phyloP scores from a whole-genome alignment of 1,140 invertebrate species.

The Latrodectus geometricus region DNA sequence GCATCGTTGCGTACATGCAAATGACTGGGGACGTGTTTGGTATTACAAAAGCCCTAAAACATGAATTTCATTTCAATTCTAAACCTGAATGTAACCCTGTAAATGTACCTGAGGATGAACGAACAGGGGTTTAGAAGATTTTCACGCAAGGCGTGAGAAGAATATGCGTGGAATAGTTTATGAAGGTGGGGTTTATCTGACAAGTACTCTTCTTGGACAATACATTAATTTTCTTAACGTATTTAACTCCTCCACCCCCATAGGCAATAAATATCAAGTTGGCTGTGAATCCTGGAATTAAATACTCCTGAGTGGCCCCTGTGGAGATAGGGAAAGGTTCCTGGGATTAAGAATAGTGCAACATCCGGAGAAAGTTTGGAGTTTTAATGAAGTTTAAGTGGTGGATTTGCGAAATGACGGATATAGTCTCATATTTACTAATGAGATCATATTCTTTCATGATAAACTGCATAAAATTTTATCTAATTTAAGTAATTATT shows the following conservation, averaged over 20 bases:
- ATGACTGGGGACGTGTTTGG: slow-evolving; percentile 31
- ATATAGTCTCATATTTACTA: neutral
- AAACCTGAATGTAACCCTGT: slow-evolving; percentile 2
- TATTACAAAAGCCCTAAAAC: slow-evolving; percentile 11
- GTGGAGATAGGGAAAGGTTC: neutral
- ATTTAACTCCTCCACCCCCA: neutral
- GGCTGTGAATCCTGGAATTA: neutral
- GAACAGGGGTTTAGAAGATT: slow-evolving; percentile 9
- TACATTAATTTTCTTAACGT: slow-evolving; percentile 49
- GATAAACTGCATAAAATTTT: too few relatives aligned
- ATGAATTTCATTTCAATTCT: slow-evolving; percentile 32
- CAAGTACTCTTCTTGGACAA: slow-evolving; percentile 16
- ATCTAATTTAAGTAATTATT: too few relatives aligned
- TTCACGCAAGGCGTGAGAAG: slow-evolving; percentile 16
- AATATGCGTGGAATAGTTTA: slow-evolving; percentile 42
- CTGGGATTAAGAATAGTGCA: slow-evolving; percentile 3
- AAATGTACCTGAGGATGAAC: slow-evolving; percentile 22
- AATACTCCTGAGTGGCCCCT: neutral
- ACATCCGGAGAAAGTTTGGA: slow-evolving; percentile 17
- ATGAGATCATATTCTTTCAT: too few relatives aligned
- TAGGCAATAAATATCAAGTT: slow-evolving; percentile 30
- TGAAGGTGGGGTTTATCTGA: slow-evolving; percentile 4
- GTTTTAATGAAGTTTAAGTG: slow-evolving; percentile 9
- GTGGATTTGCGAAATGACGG: neutral
- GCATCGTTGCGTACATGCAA: slow-evolving; percentile 32